A percentile compares a stretch with the other conserved stretches of the same genome.
These are phyloP conservation scores for Coleophora deauratella DNA, from an alignment of 2,888 invertebrate species.

Conservation along the genomic window DNA sequence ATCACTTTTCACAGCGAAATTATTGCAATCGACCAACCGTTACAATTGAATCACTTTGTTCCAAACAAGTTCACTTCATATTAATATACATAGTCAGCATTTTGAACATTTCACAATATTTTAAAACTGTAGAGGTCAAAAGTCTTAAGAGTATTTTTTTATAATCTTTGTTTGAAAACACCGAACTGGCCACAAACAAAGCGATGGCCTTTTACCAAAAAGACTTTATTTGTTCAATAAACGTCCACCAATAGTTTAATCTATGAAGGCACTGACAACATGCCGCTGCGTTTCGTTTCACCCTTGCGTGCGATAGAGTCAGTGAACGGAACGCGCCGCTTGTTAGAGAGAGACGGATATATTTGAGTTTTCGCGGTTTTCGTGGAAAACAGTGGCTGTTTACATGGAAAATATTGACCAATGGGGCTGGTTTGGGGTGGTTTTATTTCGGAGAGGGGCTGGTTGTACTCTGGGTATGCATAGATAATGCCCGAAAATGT, in stretches of 20 bases:
- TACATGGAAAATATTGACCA: conserved; percentile 37
- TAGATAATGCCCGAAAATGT: conserved; percentile 3
- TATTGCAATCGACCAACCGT: conserved; percentile 32
- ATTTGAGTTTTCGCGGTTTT: conserved; percentile 43
- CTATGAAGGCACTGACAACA: conserved; percentile 57
- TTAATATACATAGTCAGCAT: background rate
- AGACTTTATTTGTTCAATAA: conserved; percentile 29
- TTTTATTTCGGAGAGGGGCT: too few relatives aligned
- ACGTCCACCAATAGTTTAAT: conserved; percentile 61
- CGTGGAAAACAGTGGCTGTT: conserved; percentile 45
- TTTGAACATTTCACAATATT: background rate
- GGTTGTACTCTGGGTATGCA: too few relatives aligned
- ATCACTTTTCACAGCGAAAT: conserved; percentile 32
- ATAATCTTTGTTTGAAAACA: conserved; percentile 22
- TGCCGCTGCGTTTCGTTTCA: conserved; percentile 26
- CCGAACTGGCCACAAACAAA: conserved; percentile 15
- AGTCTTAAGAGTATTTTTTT: conserved; percentile 3
- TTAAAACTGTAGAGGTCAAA: background rate
- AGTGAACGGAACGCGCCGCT: conserved; percentile 23
- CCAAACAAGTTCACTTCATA: conserved; percentile 11
- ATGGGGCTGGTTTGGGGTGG: conserved; percentile 22
- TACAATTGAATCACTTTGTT: conserved; percentile 12
- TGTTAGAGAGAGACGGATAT: conserved; percentile 38
- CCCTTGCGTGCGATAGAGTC: conserved; percentile 48
- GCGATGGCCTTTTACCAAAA: conserved; percentile 21